phyloP scores from a whole-genome alignment of 2,113 vertebrate species.

The Sterna hirundo region DNA sequence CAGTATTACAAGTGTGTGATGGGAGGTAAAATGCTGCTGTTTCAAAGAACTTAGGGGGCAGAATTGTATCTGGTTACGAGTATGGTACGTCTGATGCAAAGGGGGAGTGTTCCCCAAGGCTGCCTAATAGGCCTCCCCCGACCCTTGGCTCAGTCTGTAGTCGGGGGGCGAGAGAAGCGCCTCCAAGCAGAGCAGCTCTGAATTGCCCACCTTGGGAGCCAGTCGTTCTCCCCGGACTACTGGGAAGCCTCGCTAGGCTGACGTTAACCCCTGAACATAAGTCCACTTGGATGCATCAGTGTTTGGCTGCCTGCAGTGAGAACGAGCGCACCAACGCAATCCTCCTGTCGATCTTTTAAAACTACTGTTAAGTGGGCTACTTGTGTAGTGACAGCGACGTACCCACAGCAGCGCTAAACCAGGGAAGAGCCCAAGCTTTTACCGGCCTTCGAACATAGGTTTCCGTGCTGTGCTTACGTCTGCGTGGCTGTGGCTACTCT shows the following conservation, averaged over 20 bases:
- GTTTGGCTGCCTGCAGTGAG: background rate
- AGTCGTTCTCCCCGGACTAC: background rate
- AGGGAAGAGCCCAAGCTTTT: background rate
- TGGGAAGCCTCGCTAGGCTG: background rate
- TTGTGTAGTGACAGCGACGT: background rate
- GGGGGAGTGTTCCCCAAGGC: background rate
- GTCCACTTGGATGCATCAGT: background rate
- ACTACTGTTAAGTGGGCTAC: background rate
- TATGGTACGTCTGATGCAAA: background rate
- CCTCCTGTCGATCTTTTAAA: background rate
- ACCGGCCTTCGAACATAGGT: rapidly evolving
- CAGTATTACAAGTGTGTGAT: background rate
- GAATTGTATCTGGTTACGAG: background rate
- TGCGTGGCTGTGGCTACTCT: background rate
- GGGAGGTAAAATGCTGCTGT: background rate
- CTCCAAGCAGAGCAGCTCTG: background rate
- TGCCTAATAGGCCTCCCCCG: background rate
- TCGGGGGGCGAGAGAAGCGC: background rate
- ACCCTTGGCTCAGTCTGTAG: background rate
- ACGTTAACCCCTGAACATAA: background rate
- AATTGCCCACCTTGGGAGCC: background rate
- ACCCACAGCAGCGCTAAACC: background rate
- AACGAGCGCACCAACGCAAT: background rate
- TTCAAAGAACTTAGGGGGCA: background rate
- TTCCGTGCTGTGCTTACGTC: background rate